These are phyloP conservation scores for Telenomus remus DNA, from an alignment of 1,140 invertebrate genomes.

Conservation along the genomic window DNA sequence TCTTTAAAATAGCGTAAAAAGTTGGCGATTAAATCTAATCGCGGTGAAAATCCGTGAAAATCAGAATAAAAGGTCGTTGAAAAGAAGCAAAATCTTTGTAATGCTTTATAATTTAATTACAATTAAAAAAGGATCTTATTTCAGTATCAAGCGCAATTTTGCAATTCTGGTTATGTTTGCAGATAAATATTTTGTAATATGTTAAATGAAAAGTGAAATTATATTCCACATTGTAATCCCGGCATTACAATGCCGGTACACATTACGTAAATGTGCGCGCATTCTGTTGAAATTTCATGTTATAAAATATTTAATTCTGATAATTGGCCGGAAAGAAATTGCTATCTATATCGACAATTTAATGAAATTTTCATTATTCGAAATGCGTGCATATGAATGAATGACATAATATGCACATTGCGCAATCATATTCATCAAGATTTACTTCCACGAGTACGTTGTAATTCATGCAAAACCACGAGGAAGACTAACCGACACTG, in stretches of 20 bases:
- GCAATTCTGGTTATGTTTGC: background rate
- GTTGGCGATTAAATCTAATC: too few species aligned
- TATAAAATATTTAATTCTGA: slow-evolving; percentile 20
- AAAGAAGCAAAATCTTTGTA: too few species aligned
- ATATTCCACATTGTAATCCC: slow-evolving; percentile 9
- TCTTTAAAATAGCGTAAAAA: too few species aligned
- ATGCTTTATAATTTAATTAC: too few species aligned
- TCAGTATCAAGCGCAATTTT: too few species aligned
- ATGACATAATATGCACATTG: slow-evolving; percentile 20
- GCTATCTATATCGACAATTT: slow-evolving; percentile 7
- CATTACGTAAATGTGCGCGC: slow-evolving; percentile 17
- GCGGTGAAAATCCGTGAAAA: too few species aligned
- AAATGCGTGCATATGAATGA: slow-evolving; percentile 8
- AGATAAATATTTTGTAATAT: slow-evolving; percentile 17
- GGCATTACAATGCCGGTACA: slow-evolving; percentile 14
- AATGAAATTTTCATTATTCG: slow-evolving; percentile 12
- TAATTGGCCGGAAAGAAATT: slow-evolving; percentile 12
- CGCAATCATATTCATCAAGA: slow-evolving; percentile 14
- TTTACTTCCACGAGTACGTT: slow-evolving; percentile 4
- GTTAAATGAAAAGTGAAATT: slow-evolving; percentile 32
- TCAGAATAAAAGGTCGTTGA: too few species aligned
- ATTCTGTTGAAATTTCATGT: slow-evolving; percentile 11
- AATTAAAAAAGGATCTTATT: too few species aligned
- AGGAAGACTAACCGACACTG: background rate
- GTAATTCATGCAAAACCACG: background rate